Evolutionary conservation across 2,113 vertebrate genomes (phyloP).

Genomic region (Emydura subglobosa): DNA sequence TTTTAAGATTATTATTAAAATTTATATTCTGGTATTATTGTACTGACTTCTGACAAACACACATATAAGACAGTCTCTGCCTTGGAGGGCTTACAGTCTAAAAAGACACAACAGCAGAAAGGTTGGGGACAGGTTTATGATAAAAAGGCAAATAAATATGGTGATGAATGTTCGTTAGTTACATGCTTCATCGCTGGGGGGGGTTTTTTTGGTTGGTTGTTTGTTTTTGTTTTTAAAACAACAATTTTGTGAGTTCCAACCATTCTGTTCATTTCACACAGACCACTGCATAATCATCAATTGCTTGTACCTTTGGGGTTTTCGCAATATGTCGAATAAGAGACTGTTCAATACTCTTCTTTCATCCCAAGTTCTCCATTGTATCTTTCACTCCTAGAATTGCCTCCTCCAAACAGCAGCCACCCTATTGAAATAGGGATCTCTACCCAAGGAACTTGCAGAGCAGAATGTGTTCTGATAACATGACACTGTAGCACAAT

Average conservation of each 20-base stretch:
- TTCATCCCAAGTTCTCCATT: not conserved
- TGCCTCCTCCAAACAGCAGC: not conserved
- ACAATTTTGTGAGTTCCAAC: accelerated
- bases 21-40: not conserved
- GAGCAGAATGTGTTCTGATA: not conserved
- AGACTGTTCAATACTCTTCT: not conserved
- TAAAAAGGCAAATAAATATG: not conserved
- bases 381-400: not conserved
- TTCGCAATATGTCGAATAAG: not conserved
- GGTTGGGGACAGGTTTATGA: not conserved
- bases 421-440: not conserved
- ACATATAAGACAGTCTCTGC: not conserved
- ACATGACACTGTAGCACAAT: not conserved
- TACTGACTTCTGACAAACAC: not conserved
- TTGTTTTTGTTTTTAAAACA: not conserved
- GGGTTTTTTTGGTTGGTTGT: too few relatives aligned
- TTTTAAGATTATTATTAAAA: not conserved
- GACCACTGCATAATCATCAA: not conserved
- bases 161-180: not conserved
- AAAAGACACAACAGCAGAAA: accelerated
- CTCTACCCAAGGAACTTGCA: not conserved
- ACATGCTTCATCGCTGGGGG: not conserved
- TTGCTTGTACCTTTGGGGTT: not conserved
- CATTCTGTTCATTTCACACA: not conserved
- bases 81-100: not conserved